Base-by-base conservation (phyloP, 2,888 invertebrate species). In the Lottia gigantea region DNA sequence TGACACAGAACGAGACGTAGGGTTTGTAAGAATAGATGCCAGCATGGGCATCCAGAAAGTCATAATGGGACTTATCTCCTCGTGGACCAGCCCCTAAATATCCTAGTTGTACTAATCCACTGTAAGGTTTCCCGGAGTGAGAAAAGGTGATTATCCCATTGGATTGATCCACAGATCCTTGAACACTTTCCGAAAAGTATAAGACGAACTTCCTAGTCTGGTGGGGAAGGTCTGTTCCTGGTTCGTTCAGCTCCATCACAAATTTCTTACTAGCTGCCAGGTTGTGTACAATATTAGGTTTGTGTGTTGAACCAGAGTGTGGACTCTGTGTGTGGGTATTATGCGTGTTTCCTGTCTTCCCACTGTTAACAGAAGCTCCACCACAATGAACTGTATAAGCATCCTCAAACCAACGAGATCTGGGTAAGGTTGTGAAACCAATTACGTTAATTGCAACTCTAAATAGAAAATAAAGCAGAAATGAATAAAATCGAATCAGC, bases 171-270 rank as follows among this genome's bases (percentile, higher is more conserved):
- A 80, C 74, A 15, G 69, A 66, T 12, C 80, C 78, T 1, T 71
- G 65, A n/a, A 83, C 78, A 11, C 74, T 74, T 19, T 73, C 49
- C 15, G 80, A 77, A 71, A 83, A 83, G 66, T 81, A 83, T 25
- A 80, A 19, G 19, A 80, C 76, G 46, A 78, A 83, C 63, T 83
- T 82, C 61, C 82, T 71, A 23, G 80, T 81, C 71, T 80, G 79
- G 0, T 71, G 70, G 11, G 81, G 80, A 3, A 83, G 75, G 3
- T 72, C 74, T 11, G 70, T 73, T 2, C 80, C 82, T 2, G 81
- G 83, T 69, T 83, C 83, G 66, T 82, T 78, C 12, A 83, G 72
- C 70, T 83, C 83, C 70, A 83, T 65, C 14, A 82, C 72, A 67
- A 82, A 82, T 69, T 80, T 81, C 0, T 71, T 76, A 26, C 76